These are phyloP conservation scores for Eulacestoma nigropectus DNA, from an alignment of 2,113 vertebrate species.

Conservation along the genomic window DNA sequence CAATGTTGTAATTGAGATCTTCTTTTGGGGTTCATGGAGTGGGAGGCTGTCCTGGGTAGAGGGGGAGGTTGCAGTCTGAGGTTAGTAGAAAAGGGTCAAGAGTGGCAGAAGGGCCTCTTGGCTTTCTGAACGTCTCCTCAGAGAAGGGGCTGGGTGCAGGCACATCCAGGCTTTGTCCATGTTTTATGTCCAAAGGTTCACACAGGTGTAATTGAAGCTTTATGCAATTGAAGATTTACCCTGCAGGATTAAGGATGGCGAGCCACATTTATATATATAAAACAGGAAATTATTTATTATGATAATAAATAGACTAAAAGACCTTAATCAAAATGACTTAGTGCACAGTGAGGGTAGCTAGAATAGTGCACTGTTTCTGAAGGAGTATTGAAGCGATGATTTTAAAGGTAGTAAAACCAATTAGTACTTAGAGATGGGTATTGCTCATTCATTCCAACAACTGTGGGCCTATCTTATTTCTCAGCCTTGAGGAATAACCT, in stretches of 20 bases:
- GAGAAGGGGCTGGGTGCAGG: no score
- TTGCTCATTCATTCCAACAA: background rate
- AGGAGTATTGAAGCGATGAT: accelerated
- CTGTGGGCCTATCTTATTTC: no score
- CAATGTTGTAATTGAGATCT: no score
- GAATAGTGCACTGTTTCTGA: background rate
- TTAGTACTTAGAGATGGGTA: no score
- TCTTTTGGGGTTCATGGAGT: background rate
- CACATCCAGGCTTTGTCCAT: background rate
- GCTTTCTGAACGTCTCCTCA: background rate
- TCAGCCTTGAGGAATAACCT: background rate
- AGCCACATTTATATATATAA: background rate
- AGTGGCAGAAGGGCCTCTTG: no score
- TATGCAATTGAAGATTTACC: background rate
- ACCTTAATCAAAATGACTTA: background rate
- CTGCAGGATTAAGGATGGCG: no score
- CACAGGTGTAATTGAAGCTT: background rate
- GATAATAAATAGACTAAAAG: background rate
- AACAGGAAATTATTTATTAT: background rate
- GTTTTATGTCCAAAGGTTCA: background rate
- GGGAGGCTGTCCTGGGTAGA: background rate
- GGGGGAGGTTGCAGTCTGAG: background rate
- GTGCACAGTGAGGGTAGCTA: background rate
- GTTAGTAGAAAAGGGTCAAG: background rate
- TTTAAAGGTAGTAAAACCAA: background rate